phyloP scores from a whole-genome alignment of 2,113 vertebrate genomes.

The Archocentrus centrarchus region DNA sequence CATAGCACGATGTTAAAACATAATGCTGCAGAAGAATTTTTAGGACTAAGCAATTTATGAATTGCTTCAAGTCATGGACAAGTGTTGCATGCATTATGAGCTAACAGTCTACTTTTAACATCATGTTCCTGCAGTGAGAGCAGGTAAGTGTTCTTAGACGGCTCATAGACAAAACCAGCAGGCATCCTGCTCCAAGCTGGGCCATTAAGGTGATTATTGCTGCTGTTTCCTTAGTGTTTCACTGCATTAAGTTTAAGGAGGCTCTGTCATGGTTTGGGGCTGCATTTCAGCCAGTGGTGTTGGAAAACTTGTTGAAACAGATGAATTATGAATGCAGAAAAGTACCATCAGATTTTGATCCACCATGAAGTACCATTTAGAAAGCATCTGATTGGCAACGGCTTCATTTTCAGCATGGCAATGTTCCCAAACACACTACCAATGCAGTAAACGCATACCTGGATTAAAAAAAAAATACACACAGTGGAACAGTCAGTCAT shows the following conservation, averaged over 20 bases:
- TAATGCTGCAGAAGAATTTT: neutral
- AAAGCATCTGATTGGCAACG: neutral
- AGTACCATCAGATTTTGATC: too few species aligned
- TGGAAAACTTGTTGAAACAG: neutral
- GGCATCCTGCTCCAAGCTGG: constrained; percentile 8
- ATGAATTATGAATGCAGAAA: too few species aligned
- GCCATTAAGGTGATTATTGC: constrained; percentile 20
- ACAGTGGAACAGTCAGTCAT: neutral
- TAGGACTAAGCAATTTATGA: constrained; percentile 7
- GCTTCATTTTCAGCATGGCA: constrained; percentile 2
- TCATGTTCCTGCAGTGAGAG: constrained; percentile 24
- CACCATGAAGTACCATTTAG: neutral
- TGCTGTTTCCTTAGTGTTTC: neutral
- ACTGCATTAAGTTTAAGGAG: neutral
- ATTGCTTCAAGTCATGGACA: constrained; percentile 7
- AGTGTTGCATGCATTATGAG: constrained; percentile 3
- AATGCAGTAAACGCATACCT: neutral
- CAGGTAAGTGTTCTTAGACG: constrained; percentile 37
- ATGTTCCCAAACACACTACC: neutral
- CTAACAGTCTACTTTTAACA: neutral
- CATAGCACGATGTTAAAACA: constrained; percentile 32
- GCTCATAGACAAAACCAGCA: constrained; percentile 49
- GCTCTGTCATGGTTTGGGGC: neutral
- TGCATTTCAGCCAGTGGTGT: neutral
- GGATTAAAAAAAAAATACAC: neutral